Conservation (phyloP, 2,888 invertebrate genomes). For the Nysson spinosus region DNA sequence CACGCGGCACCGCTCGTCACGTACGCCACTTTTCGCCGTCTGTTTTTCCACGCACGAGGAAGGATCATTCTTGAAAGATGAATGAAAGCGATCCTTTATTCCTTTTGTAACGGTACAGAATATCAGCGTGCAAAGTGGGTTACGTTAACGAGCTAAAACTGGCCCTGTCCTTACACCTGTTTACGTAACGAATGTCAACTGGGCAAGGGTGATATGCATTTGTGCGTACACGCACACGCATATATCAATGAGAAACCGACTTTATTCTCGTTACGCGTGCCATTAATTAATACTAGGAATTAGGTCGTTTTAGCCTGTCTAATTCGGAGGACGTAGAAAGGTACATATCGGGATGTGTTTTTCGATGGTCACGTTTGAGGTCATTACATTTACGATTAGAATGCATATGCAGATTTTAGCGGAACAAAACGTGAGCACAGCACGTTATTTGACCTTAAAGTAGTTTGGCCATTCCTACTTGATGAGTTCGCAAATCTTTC, state of each 20-base stretch:
- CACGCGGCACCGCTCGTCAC: slow-evolving; percentile 69
- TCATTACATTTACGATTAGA: slow-evolving; percentile 4
- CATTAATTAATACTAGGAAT: neutral
- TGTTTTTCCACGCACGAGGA: slow-evolving; percentile 28
- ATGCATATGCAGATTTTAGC: neutral
- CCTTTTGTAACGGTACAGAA: neutral
- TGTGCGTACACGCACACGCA: slow-evolving; percentile 8
- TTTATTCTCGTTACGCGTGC: neutral
- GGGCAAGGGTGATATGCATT: neutral
- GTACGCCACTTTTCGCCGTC: slow-evolving; percentile 67
- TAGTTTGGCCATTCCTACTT: neutral
- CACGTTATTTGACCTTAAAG: slow-evolving; percentile 19
- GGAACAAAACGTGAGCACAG: neutral
- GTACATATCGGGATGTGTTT: neutral
- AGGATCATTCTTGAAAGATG: slow-evolving; percentile 33
- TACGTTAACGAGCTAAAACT: neutral
- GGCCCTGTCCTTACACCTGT: slow-evolving; percentile 44
- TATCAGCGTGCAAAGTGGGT: neutral
- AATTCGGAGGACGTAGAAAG: slow-evolving; percentile 1
- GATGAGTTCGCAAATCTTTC: neutral
- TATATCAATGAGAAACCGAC: slow-evolving; percentile 4
- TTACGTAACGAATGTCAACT: slow-evolving; percentile 68
- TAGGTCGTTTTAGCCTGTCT: neutral
- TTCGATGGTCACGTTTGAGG: slow-evolving; percentile 17
- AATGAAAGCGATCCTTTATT: slow-evolving; percentile 43